Base-by-base conservation (phyloP, 2,888 invertebrate species). In the Limnephilus marmoratus region DNA sequence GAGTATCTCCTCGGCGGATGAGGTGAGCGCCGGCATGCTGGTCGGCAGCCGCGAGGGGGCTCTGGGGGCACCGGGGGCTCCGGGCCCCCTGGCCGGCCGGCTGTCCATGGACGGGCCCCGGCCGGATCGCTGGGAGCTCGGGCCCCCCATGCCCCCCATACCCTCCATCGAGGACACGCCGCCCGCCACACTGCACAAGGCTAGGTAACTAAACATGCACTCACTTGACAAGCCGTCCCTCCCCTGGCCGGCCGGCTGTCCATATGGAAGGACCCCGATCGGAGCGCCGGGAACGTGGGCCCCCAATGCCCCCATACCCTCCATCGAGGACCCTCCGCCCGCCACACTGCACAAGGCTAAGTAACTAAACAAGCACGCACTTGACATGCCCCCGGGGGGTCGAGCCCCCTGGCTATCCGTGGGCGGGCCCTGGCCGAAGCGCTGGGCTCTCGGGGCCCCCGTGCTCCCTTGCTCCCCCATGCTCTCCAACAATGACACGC, bases 171-270 rank as follows among this genome's bases (percentile, higher is more conserved):
- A 95, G 94, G 94, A 94, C 94, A 94, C 94, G 94, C 94, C 94
- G 95, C 95, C 95, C 97, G 97, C 96, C 97, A 97, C 96, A 97
- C 97, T 96, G 97, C 89, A 91, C 91, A 92, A 90, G 81, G 85
- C 80, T 53, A 85, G 82, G 81, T 90, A 83, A 53, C 68, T 45
- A 45, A 45, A 45, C 45, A 45, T 12, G 11, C 45, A 45, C 45
- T 45, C 45, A 45, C 1, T 68, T 24, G 53, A 68, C 53, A 68
- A 24, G 1, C 53, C 95, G 95, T 95, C 95, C 95, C 94, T n/a
- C n/a, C 92, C 92, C 90, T 83, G 85, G 91, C 88, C 81, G 81
- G 85, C 90, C 89, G 85, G 86, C 37, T 82, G 95, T 95, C 95
- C 95, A 95, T n/a, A n/a, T 68, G 68, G 68, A 68, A 9, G 68